Evolutionary conservation across 2,888 invertebrate species (phyloP), one percentile per base, ranked within the genome.

Genomic region (Silvanus unidentatus): DNA sequence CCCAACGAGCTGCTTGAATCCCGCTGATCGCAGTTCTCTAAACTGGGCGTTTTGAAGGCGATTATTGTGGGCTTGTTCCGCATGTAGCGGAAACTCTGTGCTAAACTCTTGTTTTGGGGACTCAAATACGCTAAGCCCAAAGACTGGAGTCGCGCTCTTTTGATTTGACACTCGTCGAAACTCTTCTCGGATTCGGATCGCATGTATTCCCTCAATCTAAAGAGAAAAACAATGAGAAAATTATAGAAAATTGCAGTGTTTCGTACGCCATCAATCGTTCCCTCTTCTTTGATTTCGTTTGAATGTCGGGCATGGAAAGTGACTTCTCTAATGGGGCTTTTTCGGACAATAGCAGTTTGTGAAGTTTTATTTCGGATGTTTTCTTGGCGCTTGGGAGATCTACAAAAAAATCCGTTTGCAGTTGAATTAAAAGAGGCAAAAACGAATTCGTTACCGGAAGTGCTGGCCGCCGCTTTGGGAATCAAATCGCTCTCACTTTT

Each of bases 71-170:
- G 93, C 60, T 92, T 92, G 55, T 83, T 84, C 36, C 92, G 73
- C 89, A 92, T 89, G 65, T 91, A 92, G n/a, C 90, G 78, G 71
- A 91, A 91, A 65, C 88, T 88, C 63, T 89, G 88, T 0, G 88
- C 89, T 48, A 90, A 71, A 1, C 86, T 85, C 57, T 82, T 84
- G 64, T 88, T 86, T 64, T 86, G 88, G 1, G 88, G 88, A 60
- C 83, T 84, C 37, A 83, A 70, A 67, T 86, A 84, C 1, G 83
- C 84, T 53, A 81, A 62, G 1, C 82, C 82, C n/a, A 81, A 70
- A 5, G 81, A 79, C 59, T 81, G 79, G 32, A 81, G 66, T 14
- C 81, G 75, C 0, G 84, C 84, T 16, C 79, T 73, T 4, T 77
- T 75, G 50, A 86, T 77, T 46, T 82, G 80, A 42, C 76, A 76